Base-by-base conservation (phyloP, 2,113 vertebrate genomes). In the Catharus bicknelli region DNA sequence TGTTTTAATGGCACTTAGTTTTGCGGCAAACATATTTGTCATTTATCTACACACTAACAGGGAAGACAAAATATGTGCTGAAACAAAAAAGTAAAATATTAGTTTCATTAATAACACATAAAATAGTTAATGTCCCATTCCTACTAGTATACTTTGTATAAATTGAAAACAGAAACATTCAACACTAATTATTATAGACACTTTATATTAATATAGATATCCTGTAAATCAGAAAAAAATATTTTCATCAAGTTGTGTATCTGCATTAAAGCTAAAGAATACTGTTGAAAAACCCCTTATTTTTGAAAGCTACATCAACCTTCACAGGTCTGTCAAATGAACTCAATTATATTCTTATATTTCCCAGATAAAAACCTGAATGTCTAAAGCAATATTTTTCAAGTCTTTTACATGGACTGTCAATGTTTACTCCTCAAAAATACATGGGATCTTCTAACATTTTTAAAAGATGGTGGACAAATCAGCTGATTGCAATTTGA, bases 231-330 rank as follows among this genome's bases (percentile, higher is more conserved):
- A 78, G 10, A 59, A 84, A 58, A 64, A 53, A n/a, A 3, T 1
- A 22, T 42, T 61, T 40, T 61, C 2, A 3, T 26, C 22, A 72
- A 53, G 9, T 27, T 68, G 34, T 53, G 32, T 51, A 80, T 74
- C 75, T 85, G 7, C n/a, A 67, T 50, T 80, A 70, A 80, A 78
- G 18, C 32, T 82, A 62, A 8, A 69, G 18, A 78, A 85, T 13
- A 61, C 3, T 50, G 20, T 32, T 47, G 26, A 59, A 69, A 73
- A 73, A 1, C 0, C 2, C 2, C 4, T 55, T n/a, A 23, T n/a
- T 76, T 91, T 12, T 84, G 12, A 88, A 88, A 70, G 25, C 3
- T 51, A 22, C 20, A 40, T 77, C 50, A 64, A 38, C 27, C 64
- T 68, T 15, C 32, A 36, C 5, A 51, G 6, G 7, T 73, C 45